phyloP scores from a whole-genome alignment of 2,888 invertebrate genomes.

The Hoplodrina blanda region DNA sequence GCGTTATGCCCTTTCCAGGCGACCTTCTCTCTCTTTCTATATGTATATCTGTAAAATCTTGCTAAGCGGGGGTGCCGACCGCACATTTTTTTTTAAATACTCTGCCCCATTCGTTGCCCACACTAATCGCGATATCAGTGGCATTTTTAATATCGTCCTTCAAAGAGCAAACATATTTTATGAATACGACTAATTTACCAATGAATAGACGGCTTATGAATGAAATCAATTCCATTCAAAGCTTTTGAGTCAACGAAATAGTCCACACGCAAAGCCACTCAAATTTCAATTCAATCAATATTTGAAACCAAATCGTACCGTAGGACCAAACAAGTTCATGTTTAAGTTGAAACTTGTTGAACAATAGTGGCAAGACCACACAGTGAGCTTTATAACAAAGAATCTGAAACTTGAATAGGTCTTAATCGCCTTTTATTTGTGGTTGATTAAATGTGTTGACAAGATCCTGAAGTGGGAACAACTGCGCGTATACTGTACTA shows the following conservation, averaged over 20 bases:
- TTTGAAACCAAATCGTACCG: constrained; percentile 21
- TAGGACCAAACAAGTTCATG: constrained; percentile 36
- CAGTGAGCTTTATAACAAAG: constrained; percentile 61
- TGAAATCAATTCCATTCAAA: background rate
- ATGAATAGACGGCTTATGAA: background rate
- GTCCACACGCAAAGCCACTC: background rate
- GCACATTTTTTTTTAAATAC: no score
- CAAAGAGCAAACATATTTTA: background rate
- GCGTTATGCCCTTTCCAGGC: no score
- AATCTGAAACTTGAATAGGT: constrained; percentile 58
- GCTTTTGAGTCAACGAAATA: background rate
- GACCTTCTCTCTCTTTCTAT: no score
- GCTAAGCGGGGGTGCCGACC: no score
- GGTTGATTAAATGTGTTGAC: constrained; percentile 55
- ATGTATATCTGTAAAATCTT: no score
- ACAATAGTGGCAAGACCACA: constrained; percentile 70
- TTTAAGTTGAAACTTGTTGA: constrained; percentile 55
- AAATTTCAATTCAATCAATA: constrained; percentile 38
- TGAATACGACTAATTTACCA: background rate
- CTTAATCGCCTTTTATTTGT: constrained; percentile 60
- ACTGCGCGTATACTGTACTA: constrained; percentile 13
- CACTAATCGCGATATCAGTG: no score
- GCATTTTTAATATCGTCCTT: no score
- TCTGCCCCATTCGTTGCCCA: no score
- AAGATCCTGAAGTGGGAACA: constrained; percentile 40